Evolutionary conservation across 2,888 invertebrate species (phyloP).

Genomic region (Stratiomys singularior): DNA sequence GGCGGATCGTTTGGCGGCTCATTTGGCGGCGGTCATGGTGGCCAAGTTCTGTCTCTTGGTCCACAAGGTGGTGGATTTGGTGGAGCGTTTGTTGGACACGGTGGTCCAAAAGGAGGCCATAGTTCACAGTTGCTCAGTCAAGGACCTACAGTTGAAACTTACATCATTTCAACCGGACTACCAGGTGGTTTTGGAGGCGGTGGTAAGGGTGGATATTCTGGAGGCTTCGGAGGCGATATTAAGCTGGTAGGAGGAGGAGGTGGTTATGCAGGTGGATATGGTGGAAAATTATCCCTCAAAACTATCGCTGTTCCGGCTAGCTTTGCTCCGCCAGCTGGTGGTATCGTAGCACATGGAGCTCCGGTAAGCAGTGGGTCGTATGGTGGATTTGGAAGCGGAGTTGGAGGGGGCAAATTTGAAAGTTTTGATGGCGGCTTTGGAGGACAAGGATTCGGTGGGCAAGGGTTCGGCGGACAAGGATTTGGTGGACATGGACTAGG

Average conservation of each 20-base stretch:
- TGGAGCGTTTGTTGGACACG: background rate
- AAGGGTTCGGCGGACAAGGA: background rate
- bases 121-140: constrained; percentile 18
- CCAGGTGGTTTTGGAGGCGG: constrained; percentile 25
- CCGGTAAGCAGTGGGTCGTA: constrained; percentile 5
- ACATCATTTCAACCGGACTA: background rate
- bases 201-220: constrained; percentile 7
- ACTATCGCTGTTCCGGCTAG: constrained; percentile 18
- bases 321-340: constrained; percentile 20
- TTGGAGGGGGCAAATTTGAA: constrained; percentile 21
- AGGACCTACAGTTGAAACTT: constrained; percentile 29
- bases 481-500: background rate
- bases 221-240: constrained; percentile 24
- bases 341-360: background rate
- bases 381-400: constrained; percentile 7
- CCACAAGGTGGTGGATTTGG: constrained; percentile 2
- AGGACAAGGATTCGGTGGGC: background rate
- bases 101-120: background rate
- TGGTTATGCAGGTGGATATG: constrained; percentile 36
- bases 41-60: background rate
- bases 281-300: constrained; percentile 20
- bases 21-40: constrained; percentile 37
- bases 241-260: background rate
- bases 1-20: constrained; percentile 33
- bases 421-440: background rate